Evolutionary conservation across 2,888 invertebrate species (phyloP).

Genomic region (Crocallis elinguaria): DNA sequence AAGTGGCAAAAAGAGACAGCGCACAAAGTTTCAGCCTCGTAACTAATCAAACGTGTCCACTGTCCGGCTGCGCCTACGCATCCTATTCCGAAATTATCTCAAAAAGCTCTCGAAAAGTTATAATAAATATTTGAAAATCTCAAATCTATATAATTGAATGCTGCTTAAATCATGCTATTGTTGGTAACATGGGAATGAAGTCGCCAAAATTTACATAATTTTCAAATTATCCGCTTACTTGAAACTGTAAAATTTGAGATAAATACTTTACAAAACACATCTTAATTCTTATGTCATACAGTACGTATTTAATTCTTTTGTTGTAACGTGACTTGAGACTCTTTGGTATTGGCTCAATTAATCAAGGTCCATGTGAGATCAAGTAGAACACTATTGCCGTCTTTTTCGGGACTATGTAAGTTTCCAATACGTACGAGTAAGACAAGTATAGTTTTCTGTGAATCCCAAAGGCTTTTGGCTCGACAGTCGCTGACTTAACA

Average conservation of each 20-base stretch:
- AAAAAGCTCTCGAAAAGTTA: conserved; percentile 23
- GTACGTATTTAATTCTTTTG: conserved; percentile 43
- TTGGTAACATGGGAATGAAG: conserved; percentile 35
- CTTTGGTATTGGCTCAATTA: conserved; percentile 49
- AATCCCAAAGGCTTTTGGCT: conserved; percentile 51
- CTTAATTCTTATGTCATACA: conserved; percentile 35
- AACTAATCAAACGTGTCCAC: conserved; percentile 81
- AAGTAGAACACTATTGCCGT: conserved; percentile 49
- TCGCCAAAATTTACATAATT: conserved; percentile 56
- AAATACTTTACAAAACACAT: conserved; percentile 48
- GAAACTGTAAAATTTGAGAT: conserved; percentile 63
- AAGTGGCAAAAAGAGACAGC: conserved; percentile 59
- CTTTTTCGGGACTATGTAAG: conserved; percentile 44
- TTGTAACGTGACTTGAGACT: conserved; percentile 42
- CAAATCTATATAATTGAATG: conserved; percentile 15
- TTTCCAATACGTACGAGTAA: conserved; percentile 47
- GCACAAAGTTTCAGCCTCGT: conserved; percentile 66
- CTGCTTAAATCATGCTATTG: conserved; percentile 27
- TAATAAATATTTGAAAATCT: conserved; percentile 19
- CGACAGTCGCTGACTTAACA: conserved; percentile 78
- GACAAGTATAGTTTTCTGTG: conserved; percentile 48
- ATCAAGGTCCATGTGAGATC: conserved; percentile 62
- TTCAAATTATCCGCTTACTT: conserved; percentile 54
- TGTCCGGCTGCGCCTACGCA: conserved; percentile 74
- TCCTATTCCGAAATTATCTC: conserved; percentile 59